phyloP scores from a whole-genome alignment of 1,140 invertebrate species.

The Acromyrmex charruanus region DNA sequence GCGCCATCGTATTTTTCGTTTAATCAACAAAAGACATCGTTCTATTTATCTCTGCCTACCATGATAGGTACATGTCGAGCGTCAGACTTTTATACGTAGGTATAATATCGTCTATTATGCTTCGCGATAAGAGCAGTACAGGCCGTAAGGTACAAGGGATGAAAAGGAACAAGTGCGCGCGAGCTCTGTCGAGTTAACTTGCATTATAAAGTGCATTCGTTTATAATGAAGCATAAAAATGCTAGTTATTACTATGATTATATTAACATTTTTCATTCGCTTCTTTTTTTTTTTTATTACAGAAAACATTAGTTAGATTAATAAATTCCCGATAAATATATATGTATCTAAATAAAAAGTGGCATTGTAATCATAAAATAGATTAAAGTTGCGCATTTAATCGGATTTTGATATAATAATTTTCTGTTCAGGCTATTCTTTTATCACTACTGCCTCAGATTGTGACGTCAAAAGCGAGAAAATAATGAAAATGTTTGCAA shows the following conservation, averaged over 20 bases:
- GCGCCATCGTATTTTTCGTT: constrained; percentile 14
- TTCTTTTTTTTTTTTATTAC: neutral
- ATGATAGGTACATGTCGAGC: neutral
- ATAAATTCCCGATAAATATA: neutral
- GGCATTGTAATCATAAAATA: neutral
- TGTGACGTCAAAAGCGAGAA: too few relatives aligned
- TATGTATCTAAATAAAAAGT: neutral
- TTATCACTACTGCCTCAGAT: too few relatives aligned
- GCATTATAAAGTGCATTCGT: neutral
- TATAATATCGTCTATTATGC: neutral
- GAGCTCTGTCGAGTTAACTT: neutral
- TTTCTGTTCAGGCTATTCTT: neutral
- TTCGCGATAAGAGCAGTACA: constrained; percentile 9
- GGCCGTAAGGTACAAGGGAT: neutral
- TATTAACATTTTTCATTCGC: neutral
- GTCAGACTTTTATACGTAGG: neutral
- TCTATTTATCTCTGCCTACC: constrained; percentile 37
- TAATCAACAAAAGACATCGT: constrained; percentile 43
- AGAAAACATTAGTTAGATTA: neutral
- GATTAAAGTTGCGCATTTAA: neutral
- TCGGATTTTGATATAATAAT: neutral
- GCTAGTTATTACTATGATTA: neutral
- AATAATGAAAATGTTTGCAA: too few relatives aligned
- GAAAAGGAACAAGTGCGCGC: neutral
- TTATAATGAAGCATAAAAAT: constrained; percentile 5